Evolutionary conservation across 2,797 vertebrate species (phyloP), one percentile per base, ranked within the genome.

Genomic region (Mionectes olivaceus): DNA sequence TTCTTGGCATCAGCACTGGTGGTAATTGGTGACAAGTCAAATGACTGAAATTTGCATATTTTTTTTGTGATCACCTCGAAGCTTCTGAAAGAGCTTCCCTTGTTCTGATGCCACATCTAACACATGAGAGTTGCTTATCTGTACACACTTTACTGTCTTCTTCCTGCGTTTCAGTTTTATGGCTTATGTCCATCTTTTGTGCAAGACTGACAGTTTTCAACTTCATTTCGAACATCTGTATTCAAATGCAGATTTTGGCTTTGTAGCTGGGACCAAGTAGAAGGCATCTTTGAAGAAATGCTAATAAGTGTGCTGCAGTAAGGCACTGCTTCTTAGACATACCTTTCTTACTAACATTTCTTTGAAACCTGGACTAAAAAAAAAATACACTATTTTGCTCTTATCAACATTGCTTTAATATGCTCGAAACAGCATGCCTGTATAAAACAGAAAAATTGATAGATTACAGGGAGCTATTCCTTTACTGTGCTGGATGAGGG

Each of bases 211-310:
- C 30, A 73, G 78, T 84, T 87, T 93, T 61, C 74, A 83, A 53
- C 81, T 95, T 93, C 13, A 28, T 92, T 93, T 89, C 84, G 63
- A 67, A 35, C 70, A 52, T 84, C 73, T 70, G 64, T 37, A 95
- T 96, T 97, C 81, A 95, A 63, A 96, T 96, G 93, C 76, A 95
- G 93, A 96, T 97, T 95, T 82, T 89, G 53, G 60, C 94, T 96
- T 96, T 88, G 82, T 96, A 87, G 87, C 91, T 47, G 32, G 27
- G 57, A 73, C 89, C n/a, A 76, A 81, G 76, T 57, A 46, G 91
- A 92, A 95, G 47, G 57, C 35, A 75, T 65, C 92, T 97, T 93
- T 96, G 93, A 95, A 95, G 77, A 94, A 94, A 97, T 93, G 94
- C 71, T 97, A 95, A 91, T 97, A 89, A 49, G 82, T 92, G 63